A percentile compares a stretch with the other conserved stretches of the same genome.
Conservation (phyloP, 2,797 vertebrate species). For the Mustela erminea region DNA sequence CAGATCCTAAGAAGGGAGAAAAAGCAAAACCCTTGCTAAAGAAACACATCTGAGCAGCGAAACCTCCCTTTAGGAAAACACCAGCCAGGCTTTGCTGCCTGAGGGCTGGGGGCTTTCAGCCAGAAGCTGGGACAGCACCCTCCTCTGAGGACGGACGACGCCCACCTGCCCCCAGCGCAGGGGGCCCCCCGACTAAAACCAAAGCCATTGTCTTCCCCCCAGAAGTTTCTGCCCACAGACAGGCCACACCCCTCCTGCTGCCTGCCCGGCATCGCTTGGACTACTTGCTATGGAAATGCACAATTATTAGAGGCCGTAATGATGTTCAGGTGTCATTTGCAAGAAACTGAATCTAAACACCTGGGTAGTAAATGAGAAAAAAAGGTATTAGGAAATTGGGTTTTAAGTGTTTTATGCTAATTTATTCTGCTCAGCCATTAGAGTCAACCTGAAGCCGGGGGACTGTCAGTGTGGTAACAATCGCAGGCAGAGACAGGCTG, state of each 20-base stretch:
- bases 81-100: not conserved
- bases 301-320: conserved; percentile 72
- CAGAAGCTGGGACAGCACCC: not conserved
- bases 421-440: conserved; percentile 63
- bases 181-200: not conserved
- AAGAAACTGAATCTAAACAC: conserved; percentile 84
- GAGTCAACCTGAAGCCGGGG: conserved; percentile 10
- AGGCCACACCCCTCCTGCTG: conserved; percentile 66
- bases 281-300: conserved; percentile 53
- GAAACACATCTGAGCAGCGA: not conserved
- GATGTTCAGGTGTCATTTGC: conserved; percentile 80
- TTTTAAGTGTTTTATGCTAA: conserved; percentile 72
- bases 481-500: not conserved
- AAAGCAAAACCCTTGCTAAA: not conserved
- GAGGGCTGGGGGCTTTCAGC: not conserved
- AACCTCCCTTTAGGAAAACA: not conserved
- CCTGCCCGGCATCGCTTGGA: conserved; percentile 66
- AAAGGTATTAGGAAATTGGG: conserved; percentile 69
- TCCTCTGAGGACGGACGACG: rapidly evolving
- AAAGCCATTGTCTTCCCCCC: not conserved
- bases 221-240: conserved; percentile 58
- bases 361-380: conserved; percentile 80
- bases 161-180: not conserved
- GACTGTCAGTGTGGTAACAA: conserved; percentile 49
- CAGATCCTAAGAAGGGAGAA: not conserved